Evolutionary conservation across 2,888 invertebrate species (phyloP).

Genomic region (Busseola fusca): DNA sequence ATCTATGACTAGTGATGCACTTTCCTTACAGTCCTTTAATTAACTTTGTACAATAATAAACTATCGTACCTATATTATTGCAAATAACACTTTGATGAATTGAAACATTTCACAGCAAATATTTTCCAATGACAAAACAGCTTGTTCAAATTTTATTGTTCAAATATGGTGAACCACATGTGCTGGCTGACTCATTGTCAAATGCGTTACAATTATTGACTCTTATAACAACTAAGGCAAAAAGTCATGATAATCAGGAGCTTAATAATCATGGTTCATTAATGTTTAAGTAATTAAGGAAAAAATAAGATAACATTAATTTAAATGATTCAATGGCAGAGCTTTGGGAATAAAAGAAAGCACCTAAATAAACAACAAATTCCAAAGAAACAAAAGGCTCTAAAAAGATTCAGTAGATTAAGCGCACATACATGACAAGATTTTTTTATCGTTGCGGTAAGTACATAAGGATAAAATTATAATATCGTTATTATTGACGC

Average conservation of each 20-base stretch:
- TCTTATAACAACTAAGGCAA: slow-evolving; percentile 8
- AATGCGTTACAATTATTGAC: slow-evolving; percentile 46
- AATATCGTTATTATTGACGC: background rate
- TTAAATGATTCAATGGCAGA: slow-evolving; percentile 11
- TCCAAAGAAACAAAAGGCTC: slow-evolving; percentile 20
- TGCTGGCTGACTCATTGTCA: slow-evolving; percentile 56
- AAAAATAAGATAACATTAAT: background rate
- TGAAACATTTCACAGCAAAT: slow-evolving; percentile 35
- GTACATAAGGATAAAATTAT: slow-evolving; percentile 9
- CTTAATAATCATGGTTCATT: slow-evolving; percentile 15
- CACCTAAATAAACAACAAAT: slow-evolving; percentile 11
- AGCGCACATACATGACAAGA: background rate
- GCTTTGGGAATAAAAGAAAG: background rate
- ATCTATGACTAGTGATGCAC: slow-evolving; percentile 30
- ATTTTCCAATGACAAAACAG: slow-evolving; percentile 35
- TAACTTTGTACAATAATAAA: slow-evolving; percentile 40
- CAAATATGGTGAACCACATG: slow-evolving; percentile 44
- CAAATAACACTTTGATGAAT: slow-evolving; percentile 34
- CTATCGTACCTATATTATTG: slow-evolving; percentile 1
- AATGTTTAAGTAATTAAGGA: slow-evolving; percentile 3
- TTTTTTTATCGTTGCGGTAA: slow-evolving; percentile 6
- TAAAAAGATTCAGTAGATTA: slow-evolving; percentile 19
- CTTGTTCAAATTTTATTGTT: slow-evolving; percentile 53
- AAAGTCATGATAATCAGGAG: slow-evolving; percentile 21
- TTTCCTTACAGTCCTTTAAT: slow-evolving; percentile 53